phyloP scores from a whole-genome alignment of 2,113 vertebrate genomes.

The Geothlypis trichas region DNA sequence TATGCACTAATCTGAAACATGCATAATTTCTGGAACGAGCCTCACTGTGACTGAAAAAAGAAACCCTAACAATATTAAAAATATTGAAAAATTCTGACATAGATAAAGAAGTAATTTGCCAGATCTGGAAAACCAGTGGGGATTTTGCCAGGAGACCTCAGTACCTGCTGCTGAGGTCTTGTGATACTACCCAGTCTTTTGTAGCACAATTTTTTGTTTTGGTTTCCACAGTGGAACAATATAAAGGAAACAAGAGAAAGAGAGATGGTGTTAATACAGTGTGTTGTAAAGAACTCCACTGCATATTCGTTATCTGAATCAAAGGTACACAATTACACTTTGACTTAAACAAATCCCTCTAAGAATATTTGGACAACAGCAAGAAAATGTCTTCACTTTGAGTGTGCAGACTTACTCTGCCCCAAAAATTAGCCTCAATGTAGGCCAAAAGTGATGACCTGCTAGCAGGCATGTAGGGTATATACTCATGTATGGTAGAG shows the following conservation, averaged over 20 bases:
- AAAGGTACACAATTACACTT: background rate
- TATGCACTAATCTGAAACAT: background rate
- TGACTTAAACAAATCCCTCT: background rate
- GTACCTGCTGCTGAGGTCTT: background rate
- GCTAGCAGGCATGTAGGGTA: background rate
- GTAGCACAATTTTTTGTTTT: background rate
- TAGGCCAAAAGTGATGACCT: background rate
- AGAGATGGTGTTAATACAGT: background rate
- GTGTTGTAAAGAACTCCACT: background rate
- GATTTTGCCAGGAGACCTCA: background rate
- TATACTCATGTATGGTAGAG: background rate
- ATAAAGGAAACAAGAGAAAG: background rate
- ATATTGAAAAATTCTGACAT: background rate
- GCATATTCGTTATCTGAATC: background rate
- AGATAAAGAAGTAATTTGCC: background rate
- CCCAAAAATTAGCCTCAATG: background rate
- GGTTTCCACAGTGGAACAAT: background rate
- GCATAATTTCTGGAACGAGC: background rate
- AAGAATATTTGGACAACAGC: background rate
- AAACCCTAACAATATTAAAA: background rate
- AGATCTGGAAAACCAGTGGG: background rate
- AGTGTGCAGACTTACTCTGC: fast-evolving
- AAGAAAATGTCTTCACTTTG: background rate
- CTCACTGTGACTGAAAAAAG: background rate
- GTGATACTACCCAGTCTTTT: background rate